Evolutionary conservation across 2,113 vertebrate species (phyloP).

Genomic region (Odobenus rosmarus): DNA sequence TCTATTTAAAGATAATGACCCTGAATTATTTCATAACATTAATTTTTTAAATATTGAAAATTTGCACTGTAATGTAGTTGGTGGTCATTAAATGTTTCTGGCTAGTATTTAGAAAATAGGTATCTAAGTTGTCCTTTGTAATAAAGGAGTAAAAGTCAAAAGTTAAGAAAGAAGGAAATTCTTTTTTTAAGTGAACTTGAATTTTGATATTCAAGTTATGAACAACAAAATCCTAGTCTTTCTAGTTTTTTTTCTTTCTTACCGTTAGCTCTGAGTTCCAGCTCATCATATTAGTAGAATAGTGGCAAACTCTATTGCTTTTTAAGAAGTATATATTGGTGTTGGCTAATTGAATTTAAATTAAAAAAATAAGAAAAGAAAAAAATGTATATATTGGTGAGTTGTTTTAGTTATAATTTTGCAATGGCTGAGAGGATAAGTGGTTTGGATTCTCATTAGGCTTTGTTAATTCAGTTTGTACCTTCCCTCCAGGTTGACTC

Average conservation of each 20-base stretch:
- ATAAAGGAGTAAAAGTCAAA: background rate
- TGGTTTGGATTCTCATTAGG: background rate
- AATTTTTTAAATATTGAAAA: background rate
- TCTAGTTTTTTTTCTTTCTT: background rate
- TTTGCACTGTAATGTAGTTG: background rate
- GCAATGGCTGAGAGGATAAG: background rate
- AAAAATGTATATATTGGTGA: background rate
- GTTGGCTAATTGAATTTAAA: too few relatives aligned
- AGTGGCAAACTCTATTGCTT: background rate
- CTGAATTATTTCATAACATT: background rate
- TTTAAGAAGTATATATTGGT: background rate
- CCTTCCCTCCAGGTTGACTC: background rate
- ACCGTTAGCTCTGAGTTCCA: background rate
- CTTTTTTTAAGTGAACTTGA: background rate
- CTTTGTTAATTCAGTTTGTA: background rate
- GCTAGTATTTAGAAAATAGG: constrained; percentile 12
- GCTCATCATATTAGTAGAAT: background rate
- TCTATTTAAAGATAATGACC: background rate
- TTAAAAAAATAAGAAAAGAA: background rate
- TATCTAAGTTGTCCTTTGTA: background rate
- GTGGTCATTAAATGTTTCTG: background rate
- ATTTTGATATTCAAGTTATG: background rate
- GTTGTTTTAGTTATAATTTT: background rate
- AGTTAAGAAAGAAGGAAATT: background rate
- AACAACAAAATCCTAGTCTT: background rate